These are phyloP conservation scores for Ephialtes manifestator DNA, from an alignment of 2,888 invertebrate genomes.

Conservation along the genomic window DNA sequence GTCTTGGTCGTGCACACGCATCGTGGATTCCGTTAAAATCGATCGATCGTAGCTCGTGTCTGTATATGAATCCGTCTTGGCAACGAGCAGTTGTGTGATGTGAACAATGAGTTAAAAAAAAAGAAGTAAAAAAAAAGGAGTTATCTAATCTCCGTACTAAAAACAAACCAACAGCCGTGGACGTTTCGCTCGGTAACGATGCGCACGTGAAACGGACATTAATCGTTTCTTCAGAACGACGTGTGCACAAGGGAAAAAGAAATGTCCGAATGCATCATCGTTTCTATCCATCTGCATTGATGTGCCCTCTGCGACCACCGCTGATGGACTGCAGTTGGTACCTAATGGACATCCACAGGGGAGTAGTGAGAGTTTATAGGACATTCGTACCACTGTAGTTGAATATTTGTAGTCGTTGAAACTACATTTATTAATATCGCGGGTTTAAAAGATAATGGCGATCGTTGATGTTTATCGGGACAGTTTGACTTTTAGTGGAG, in stretches of 20 bases:
- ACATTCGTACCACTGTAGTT: background rate
- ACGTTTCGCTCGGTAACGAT: slow-evolving; percentile 33
- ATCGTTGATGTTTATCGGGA: background rate
- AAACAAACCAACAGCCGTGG: slow-evolving; percentile 36
- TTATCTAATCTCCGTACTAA: slow-evolving; percentile 46
- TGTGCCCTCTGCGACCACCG: slow-evolving; percentile 13
- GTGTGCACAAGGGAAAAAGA: slow-evolving; percentile 12
- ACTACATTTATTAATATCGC: background rate
- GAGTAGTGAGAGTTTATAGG: background rate
- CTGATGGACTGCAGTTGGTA: background rate
- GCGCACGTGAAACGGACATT: slow-evolving; percentile 71
- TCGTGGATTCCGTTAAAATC: slow-evolving; percentile 45
- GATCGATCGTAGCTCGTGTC: slow-evolving; percentile 23
- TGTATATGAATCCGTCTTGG: slow-evolving; percentile 4
- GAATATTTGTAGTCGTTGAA: slow-evolving; percentile 3
- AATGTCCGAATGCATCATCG: slow-evolving; percentile 51
- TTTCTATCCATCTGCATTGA: slow-evolving; percentile 21
- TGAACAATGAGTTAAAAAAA: slow-evolving; percentile 28
- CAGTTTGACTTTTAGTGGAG: background rate
- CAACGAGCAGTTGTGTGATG: slow-evolving; percentile 10
- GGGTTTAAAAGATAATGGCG: background rate
- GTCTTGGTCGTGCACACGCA: slow-evolving; percentile 41
- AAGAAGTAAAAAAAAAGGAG: slow-evolving; percentile 29
- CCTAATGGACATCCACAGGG: background rate
- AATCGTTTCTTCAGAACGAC: slow-evolving; percentile 62